Conservation (phyloP, 2,113 vertebrate species). For the Amazona vittata region DNA sequence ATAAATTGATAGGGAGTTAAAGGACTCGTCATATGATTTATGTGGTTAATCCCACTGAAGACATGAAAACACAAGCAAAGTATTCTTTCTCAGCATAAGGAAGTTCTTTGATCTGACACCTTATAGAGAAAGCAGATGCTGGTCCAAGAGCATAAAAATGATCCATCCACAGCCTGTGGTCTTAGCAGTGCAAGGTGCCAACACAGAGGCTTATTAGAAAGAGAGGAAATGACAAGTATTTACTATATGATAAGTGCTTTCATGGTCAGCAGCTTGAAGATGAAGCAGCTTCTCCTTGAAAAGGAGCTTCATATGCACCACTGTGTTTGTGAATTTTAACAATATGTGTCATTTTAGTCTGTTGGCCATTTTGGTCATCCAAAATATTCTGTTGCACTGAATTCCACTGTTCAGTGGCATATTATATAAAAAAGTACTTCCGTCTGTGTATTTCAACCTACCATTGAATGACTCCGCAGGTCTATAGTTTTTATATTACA, state of each 20-base stretch:
- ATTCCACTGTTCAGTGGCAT: background rate
- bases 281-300: background rate
- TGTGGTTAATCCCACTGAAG: background rate
- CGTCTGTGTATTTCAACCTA: background rate
- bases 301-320: background rate
- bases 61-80: background rate
- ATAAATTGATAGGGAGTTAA: background rate
- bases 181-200: background rate
- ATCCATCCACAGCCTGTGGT: background rate
- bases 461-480: background rate
- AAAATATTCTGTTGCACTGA: background rate
- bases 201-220: background rate
- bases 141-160: background rate
- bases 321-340: background rate
- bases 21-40: background rate
- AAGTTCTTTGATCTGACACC: background rate
- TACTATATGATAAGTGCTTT: background rate
- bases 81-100: background rate
- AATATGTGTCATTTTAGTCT: background rate
- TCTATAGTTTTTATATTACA: background rate
- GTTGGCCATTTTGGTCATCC: background rate
- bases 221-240: background rate
- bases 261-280: background rate
- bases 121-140: background rate
- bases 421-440: background rate